Evolutionary conservation across 2,797 vertebrate species (phyloP).

Genomic region (Cichlasoma orientale): DNA sequence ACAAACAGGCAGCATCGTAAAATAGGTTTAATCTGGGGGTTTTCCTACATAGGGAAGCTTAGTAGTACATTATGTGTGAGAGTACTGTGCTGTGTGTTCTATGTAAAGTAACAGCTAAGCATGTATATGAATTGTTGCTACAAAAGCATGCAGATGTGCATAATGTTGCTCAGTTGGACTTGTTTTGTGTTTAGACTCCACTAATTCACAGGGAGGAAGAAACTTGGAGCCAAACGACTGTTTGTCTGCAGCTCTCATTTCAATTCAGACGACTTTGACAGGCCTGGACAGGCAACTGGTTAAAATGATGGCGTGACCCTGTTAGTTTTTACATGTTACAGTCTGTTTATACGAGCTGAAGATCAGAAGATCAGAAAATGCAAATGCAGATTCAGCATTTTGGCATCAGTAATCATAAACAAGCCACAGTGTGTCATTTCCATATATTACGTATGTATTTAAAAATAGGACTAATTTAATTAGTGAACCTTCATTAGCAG

Average conservation of each 20-base stretch:
- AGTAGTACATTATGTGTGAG: background rate
- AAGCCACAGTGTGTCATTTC: background rate
- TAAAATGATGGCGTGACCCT: background rate
- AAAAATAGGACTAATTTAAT: background rate
- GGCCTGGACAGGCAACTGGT: background rate
- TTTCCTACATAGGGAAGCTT: background rate
- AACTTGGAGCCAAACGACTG: background rate
- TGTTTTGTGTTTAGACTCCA: background rate
- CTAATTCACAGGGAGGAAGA: background rate
- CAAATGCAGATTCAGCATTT: background rate
- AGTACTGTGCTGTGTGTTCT: background rate
- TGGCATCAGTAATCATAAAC: background rate
- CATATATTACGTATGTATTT: background rate
- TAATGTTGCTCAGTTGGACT: background rate
- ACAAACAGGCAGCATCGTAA: background rate
- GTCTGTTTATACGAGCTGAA: background rate
- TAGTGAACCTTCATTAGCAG: background rate
- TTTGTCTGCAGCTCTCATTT: background rate
- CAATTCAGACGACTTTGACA: background rate
- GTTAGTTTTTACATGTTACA: background rate
- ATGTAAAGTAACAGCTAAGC: background rate
- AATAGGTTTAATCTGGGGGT: background rate
- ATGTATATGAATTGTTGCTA: background rate
- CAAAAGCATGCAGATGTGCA: background rate
- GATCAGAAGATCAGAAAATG: background rate